Conservation (phyloP, 2,797 vertebrate genomes). For the Sciaenops ocellatus region DNA sequence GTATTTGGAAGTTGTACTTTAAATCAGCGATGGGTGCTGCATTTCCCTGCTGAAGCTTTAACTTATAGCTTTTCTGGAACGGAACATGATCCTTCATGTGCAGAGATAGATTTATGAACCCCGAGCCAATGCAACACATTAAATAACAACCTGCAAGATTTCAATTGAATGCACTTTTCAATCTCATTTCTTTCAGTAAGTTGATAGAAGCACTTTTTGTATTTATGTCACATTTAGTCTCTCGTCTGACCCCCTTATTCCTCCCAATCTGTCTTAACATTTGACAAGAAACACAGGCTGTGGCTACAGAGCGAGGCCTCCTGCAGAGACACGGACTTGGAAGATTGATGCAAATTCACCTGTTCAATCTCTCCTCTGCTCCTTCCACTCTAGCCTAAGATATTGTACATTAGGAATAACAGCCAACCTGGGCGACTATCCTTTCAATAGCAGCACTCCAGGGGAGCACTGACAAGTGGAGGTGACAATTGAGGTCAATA, state of each 20-base stretch:
- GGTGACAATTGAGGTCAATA: conserved; percentile 58
- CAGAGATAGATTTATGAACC: neutral
- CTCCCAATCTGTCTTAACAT: neutral
- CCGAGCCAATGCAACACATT: neutral
- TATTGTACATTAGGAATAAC: conserved; percentile 44
- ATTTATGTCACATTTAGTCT: conserved; percentile 4
- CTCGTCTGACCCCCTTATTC: conserved; percentile 9
- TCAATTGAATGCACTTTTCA: neutral
- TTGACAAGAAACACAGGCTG: conserved; percentile 24
- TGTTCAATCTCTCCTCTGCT: conserved; percentile 5
- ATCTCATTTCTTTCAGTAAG: neutral
- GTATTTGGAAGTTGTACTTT: conserved; percentile 31
- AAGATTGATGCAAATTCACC: conserved; percentile 46
- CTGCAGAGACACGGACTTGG: neutral
- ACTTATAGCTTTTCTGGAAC: conserved; percentile 22
- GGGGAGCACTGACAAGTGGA: conserved; percentile 32
- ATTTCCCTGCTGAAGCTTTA: conserved; percentile 16
- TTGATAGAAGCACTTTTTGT: conserved; percentile 3
- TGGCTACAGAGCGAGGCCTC: neutral
- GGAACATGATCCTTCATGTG: neutral
- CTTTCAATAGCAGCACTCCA: conserved; percentile 38
- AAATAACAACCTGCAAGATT: neutral
- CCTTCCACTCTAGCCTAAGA: conserved; percentile 30
- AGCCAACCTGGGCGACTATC: conserved; percentile 16
- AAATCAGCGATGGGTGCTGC: conserved; percentile 7